Base-by-base conservation (phyloP, 1,140 invertebrate species). In the Drosophila pseudoananassae region DNA sequence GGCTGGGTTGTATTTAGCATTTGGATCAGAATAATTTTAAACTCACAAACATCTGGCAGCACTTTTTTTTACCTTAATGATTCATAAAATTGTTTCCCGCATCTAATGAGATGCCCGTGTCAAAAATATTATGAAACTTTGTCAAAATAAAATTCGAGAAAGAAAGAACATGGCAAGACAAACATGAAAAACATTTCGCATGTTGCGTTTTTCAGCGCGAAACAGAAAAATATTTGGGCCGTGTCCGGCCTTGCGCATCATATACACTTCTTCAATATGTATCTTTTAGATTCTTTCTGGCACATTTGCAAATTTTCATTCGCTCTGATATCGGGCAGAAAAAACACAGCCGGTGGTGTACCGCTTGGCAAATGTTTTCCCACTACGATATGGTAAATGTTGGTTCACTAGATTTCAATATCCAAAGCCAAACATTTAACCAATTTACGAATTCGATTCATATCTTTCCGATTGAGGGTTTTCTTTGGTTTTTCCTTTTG, bases 231-330 rank as follows among this genome's bases (percentile, higher is more conserved):
- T 69, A 69, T 55, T 56, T 14, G 51, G 52, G 8, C 56, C 33
- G 40, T 69, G 64, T 60, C 60, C 71, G 82, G 63, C 76, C 72
- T 82, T 85, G 81, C 72, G 36, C 43, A 72, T 45, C 27, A 64
- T 61, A 56, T 58, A 43, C 8, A 43, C 15, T 7, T 52, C 25
- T 52, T n/a, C 51, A 27, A 31, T 45, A 14, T 29, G 46, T 29
- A 31, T 17, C n/a, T 57, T 40, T 61, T 25, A 52, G 57, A 33
- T 46, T 23, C 33, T 36, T 45, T 47, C n/a, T 82, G 76, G 83
- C 76, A 77, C 78, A 77, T 83, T 78, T 38, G 76, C 78, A 64
- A 77, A 83, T 66, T 72, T 78, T 87, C 50, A 46, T 49, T 51
- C 69, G 65, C 29, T 36, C 33, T 36, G 12, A 36, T 36, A 36